These are phyloP conservation scores for Lypha dubia DNA, from an alignment of 2,888 invertebrate genomes.

Conservation along the genomic window DNA sequence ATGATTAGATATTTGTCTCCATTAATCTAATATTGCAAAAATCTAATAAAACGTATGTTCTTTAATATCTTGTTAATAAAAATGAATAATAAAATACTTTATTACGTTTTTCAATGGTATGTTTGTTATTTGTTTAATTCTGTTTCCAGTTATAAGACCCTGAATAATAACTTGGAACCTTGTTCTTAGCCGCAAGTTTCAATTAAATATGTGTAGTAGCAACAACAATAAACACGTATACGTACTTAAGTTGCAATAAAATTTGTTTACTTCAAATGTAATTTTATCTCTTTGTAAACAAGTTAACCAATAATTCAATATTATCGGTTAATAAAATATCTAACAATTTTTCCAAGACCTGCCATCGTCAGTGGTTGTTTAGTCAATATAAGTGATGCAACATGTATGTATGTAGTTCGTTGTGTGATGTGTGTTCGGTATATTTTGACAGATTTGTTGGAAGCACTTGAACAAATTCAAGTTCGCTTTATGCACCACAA, in stretches of 20 bases:
- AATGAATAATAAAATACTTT: slow-evolving; percentile 20
- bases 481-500: slow-evolving; percentile 55
- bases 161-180: slow-evolving; percentile 55
- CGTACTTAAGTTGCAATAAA: background rate
- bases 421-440: background rate
- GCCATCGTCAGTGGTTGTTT: background rate
- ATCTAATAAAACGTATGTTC: background rate
- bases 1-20: background rate
- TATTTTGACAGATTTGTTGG: slow-evolving; percentile 46
- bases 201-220: slow-evolving; percentile 34
- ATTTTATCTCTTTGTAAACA: slow-evolving; percentile 35
- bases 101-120: slow-evolving; percentile 10
- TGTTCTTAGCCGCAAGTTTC: slow-evolving; percentile 56
- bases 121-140: background rate
- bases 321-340: background rate
- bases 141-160: slow-evolving; percentile 37
- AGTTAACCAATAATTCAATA: slow-evolving; percentile 22
- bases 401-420: background rate
- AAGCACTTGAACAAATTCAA: slow-evolving; percentile 61
- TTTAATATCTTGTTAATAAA: slow-evolving; percentile 5
- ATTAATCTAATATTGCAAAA: background rate
- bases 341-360: slow-evolving; percentile 18
- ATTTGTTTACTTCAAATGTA: slow-evolving; percentile 33
- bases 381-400: background rate
- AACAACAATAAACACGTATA: background rate